Percentiles rank a stretch among this genome's conserved stretches.
These are phyloP conservation scores for Punctoribates punctum DNA, from an alignment of 2,888 invertebrate genomes.

Conservation along the genomic window DNA sequence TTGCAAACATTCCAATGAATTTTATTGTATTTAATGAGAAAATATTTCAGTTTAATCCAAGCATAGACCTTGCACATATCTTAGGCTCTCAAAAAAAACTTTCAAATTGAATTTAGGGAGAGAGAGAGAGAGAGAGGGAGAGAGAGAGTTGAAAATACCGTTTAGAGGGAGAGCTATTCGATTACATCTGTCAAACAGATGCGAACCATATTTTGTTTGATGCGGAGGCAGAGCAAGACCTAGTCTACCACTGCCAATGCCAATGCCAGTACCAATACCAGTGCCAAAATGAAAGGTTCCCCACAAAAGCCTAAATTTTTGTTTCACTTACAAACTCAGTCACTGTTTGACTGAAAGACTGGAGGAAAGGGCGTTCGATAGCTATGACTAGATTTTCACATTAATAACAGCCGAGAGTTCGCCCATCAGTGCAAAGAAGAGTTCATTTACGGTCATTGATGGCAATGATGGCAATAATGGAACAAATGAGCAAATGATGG, in stretches of 20 bases:
- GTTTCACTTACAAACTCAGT: not conserved
- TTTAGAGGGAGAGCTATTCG: not conserved
- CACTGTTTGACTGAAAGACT: not conserved
- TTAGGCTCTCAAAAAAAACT: not conserved
- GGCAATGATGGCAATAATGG: slow-evolving; percentile 5
- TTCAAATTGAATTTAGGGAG: not conserved
- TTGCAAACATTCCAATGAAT: too few relatives aligned
- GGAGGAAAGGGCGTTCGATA: slow-evolving; percentile 9
- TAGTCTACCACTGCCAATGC: not conserved
- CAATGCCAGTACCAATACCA: not conserved
- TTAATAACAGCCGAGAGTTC: not conserved
- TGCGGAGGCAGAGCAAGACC: not conserved
- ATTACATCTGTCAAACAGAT: slow-evolving; percentile 28
- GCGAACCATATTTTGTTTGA: slow-evolving; percentile 26
- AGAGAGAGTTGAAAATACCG: not conserved
- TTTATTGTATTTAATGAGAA: too few relatives aligned
- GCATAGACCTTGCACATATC: not conserved
- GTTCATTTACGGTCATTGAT: slow-evolving; percentile 36
- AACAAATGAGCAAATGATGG: not conserved
- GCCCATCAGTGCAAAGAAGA: slow-evolving; percentile 3
- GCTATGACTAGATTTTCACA: slow-evolving; percentile 18
- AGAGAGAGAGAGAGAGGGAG: not conserved
- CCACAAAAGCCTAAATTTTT: not conserved
- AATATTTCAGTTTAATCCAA: too few relatives aligned
- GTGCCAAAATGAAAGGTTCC: too few relatives aligned